Evolutionary conservation across 2,888 invertebrate genomes (phyloP).

Genomic region (Caenorhabditis becei): DNA sequence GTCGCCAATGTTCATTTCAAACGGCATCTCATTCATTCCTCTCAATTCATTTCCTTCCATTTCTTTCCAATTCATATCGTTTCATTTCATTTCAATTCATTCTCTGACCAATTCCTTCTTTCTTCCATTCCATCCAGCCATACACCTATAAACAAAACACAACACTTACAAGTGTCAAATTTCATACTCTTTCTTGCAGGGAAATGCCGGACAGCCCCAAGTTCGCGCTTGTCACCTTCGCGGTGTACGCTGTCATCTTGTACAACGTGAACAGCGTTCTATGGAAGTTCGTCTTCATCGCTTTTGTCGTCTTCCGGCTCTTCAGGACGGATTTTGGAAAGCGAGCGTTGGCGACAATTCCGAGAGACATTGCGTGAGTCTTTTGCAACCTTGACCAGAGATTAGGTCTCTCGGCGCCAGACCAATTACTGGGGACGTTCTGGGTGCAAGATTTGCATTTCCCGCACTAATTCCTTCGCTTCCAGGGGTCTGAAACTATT

Average conservation of each 20-base stretch:
- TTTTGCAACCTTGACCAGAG: slow-evolving; percentile 28
- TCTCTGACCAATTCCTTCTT: background rate
- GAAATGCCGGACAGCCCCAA: slow-evolving; percentile 68
- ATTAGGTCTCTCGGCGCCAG: slow-evolving; percentile 22
- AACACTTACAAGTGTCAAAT: background rate
- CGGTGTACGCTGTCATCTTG: slow-evolving; percentile 66
- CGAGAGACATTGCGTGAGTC: slow-evolving; percentile 77
- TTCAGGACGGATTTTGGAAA: slow-evolving; percentile 68
- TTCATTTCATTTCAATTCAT: background rate
- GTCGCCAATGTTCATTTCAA: slow-evolving; percentile 30
- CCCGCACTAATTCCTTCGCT: too few species aligned
- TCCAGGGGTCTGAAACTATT: slow-evolving; percentile 76
- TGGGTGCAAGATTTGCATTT: slow-evolving; percentile 35
- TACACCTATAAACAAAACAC: background rate
- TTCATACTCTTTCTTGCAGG: slow-evolving; percentile 42
- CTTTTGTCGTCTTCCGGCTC: slow-evolving; percentile 69
- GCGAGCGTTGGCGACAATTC: slow-evolving; percentile 72
- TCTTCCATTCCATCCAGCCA: background rate
- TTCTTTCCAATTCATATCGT: background rate
- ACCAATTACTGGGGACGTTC: slow-evolving; percentile 5
- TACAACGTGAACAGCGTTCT: slow-evolving; percentile 59
- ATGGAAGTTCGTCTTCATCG: slow-evolving; percentile 68
- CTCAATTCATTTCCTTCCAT: background rate
- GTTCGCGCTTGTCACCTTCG: slow-evolving; percentile 66
- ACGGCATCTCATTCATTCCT: slow-evolving; percentile 8